A percentile compares a stretch with the other conserved stretches of the same genome.
phyloP scores from a whole-genome alignment of 2,113 vertebrate species.

The Leucopternis melanops region DNA sequence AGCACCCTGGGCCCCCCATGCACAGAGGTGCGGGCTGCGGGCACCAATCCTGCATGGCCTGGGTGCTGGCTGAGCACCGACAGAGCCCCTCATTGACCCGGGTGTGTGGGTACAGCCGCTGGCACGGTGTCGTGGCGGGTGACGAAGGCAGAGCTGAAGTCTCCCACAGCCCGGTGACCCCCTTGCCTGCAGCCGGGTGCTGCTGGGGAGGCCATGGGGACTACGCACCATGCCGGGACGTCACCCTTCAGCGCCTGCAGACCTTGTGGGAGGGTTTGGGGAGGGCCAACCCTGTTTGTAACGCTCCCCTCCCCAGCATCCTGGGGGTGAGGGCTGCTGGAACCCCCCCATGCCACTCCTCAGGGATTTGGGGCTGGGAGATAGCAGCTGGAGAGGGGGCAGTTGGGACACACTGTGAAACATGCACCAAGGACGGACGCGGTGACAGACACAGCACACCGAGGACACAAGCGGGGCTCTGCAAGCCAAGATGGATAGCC shows the following conservation, averaged over 20 bases:
- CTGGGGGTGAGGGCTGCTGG: not conserved
- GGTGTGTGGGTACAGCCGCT: not conserved
- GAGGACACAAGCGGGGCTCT: not conserved
- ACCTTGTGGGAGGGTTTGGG: too few relatives aligned
- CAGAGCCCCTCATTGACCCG: not conserved
- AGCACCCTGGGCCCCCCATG: not conserved
- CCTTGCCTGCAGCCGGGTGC: too few relatives aligned
- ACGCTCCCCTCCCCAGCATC: too few relatives aligned
- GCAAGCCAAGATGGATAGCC: not conserved
- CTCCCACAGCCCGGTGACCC: too few relatives aligned
- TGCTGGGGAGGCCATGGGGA: too few relatives aligned
- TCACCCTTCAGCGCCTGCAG: too few relatives aligned
- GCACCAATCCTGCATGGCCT: not conserved
- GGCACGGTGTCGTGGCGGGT: not conserved
- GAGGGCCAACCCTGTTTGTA: too few relatives aligned
- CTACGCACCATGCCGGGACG: too few relatives aligned
- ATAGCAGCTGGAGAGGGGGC: too few relatives aligned
- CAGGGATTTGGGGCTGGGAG: not conserved
- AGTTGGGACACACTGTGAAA: rapidly evolving
- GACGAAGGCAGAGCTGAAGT: too few relatives aligned
- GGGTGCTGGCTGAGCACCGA: not conserved
- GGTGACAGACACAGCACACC: rapidly evolving
- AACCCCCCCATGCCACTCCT: not conserved
- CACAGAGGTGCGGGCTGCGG: not conserved
- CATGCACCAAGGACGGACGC: rapidly evolving